Percentiles rank a stretch among this genome's conserved stretches.
Conservation (phyloP, 2,888 invertebrate genomes). For the Syritta pipiens region DNA sequence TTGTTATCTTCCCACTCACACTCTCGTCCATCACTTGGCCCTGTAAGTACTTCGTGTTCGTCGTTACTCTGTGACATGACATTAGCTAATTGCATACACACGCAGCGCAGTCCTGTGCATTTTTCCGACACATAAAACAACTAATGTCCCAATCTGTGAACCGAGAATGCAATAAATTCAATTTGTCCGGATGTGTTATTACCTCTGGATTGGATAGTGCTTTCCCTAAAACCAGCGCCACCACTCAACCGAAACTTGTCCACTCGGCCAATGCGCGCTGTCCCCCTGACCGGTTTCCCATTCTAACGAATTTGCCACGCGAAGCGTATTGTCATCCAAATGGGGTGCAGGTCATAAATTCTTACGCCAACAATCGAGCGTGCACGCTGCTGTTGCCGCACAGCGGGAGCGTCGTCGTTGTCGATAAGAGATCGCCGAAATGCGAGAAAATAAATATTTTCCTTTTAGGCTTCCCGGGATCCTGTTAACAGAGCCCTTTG, state of each 20-base stretch:
- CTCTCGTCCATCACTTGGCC: neutral
- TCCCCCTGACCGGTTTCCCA: conserved; percentile 16
- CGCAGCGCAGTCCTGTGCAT: conserved; percentile 38
- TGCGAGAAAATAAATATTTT: too few relatives aligned
- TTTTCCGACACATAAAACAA: conserved; percentile 61
- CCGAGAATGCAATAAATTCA: conserved; percentile 49
- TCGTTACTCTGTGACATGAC: conserved; percentile 57
- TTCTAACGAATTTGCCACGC: conserved; percentile 23
- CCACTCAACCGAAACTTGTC: conserved; percentile 28
- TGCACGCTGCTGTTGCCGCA: conserved; percentile 22
- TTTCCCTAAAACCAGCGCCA: neutral
- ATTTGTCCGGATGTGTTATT: conserved; percentile 65
- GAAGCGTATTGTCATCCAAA: conserved; percentile 17
- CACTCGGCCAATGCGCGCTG: too few relatives aligned
- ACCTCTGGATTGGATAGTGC: too few relatives aligned
- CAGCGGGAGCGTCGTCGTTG: conserved; percentile 29
- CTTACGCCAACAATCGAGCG: conserved; percentile 1
- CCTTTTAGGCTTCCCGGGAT: too few relatives aligned
- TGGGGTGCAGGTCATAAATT: conserved; percentile 24
- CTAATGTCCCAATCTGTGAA: conserved; percentile 37
- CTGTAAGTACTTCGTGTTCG: conserved; percentile 58
- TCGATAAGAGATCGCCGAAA: conserved; percentile 51
- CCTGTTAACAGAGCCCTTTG: too few relatives aligned
- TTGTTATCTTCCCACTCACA: conserved; percentile 63
- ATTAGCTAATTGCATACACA: conserved; percentile 66